Evolutionary conservation across 92 coral and sea anemone species (phyloP).

Genomic region (Heteractis magnifica): DNA sequence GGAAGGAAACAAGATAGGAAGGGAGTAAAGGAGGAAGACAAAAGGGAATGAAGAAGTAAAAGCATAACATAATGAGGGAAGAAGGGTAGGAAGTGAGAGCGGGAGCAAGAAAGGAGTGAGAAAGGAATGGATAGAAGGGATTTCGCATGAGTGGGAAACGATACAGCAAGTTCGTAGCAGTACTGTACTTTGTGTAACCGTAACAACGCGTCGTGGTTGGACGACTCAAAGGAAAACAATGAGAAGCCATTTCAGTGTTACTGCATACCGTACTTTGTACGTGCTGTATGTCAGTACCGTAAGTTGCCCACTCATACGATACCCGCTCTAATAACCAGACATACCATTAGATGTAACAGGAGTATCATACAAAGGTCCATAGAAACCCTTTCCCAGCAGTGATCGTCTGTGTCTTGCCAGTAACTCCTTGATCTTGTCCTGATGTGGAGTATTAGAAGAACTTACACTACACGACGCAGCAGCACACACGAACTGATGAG

Average conservation of each 20-base stretch:
- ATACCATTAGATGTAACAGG: slow-evolving; percentile 47
- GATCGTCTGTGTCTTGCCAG: slow-evolving; percentile 91
- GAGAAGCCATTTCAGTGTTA: too few relatives aligned
- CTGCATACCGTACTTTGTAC: too few relatives aligned
- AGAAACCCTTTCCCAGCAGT: slow-evolving; percentile 93
- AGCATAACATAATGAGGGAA: not conserved
- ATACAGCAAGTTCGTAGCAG: too few relatives aligned
- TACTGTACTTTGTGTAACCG: too few relatives aligned
- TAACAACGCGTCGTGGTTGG: too few relatives aligned
- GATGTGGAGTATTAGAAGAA: slow-evolving; percentile 91
- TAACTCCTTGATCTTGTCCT: slow-evolving; percentile 94
- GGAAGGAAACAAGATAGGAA: not conserved
- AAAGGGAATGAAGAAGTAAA: not conserved
- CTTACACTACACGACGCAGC: slow-evolving; percentile 89
- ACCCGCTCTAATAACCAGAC: not conserved
- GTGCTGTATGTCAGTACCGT: too few relatives aligned
- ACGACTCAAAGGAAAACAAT: too few relatives aligned
- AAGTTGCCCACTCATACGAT: too few relatives aligned
- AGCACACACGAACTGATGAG: slow-evolving; percentile 97
- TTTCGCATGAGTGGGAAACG: too few relatives aligned
- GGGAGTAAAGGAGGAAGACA: not conserved
- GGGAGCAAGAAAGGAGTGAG: not conserved
- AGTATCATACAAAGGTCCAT: slow-evolving; percentile 90
- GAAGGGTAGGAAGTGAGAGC: not conserved
- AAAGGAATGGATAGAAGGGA: not conserved